Percentiles rank a stretch among this genome's conserved stretches.
Conservation (phyloP, 2,113 vertebrate genomes). For the Tragelaphus strepsiceros region DNA sequence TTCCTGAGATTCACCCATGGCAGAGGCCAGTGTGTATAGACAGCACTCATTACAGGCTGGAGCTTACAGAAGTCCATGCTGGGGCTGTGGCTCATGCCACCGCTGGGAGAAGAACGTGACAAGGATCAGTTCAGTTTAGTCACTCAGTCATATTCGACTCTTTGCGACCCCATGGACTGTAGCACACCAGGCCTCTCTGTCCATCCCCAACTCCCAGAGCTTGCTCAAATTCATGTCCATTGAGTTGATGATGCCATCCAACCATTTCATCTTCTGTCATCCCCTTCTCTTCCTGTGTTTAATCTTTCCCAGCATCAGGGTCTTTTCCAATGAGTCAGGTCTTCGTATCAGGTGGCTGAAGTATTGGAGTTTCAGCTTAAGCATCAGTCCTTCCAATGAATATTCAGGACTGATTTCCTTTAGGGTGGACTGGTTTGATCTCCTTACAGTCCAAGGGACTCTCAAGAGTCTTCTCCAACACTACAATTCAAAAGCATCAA, state of each 20-base stretch:
- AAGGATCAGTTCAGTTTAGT: not conserved
- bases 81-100: not conserved
- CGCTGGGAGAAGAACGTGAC: not conserved
- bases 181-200: not conserved
- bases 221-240: not conserved
- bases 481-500: not conserved
- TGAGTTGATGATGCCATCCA: not conserved
- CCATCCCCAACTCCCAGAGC: not conserved
- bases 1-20: not conserved
- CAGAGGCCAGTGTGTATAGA: not conserved
- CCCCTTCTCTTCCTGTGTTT: not conserved
- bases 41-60: not conserved
- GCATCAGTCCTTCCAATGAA: not conserved
- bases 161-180: not conserved
- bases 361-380: not conserved
- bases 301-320: not conserved
- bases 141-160: fast-evolving
- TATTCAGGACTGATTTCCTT: not conserved
- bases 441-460: not conserved
- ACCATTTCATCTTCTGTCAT: not conserved
- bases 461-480: not conserved
- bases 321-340: not conserved
- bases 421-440: not conserved
- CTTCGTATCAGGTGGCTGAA: fast-evolving
- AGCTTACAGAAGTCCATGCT: not conserved